Evolutionary conservation across 2,113 vertebrate species (phyloP).

Genomic region (Centropus bengalensis): DNA sequence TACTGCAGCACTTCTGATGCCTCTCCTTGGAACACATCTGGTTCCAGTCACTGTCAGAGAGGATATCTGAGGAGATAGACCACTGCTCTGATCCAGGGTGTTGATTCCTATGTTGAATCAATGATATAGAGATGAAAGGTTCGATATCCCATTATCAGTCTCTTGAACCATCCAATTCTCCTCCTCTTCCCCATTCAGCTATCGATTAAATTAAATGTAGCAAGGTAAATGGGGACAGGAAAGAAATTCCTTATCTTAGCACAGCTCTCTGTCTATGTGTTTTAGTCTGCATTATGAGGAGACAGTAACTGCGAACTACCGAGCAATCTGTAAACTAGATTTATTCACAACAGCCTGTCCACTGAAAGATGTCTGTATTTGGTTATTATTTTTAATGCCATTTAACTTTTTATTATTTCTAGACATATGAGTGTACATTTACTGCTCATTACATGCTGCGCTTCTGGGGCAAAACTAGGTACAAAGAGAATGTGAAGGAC

Average conservation of each 20-base stretch:
- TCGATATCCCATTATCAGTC: constrained; percentile 64
- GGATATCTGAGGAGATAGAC: constrained; percentile 18
- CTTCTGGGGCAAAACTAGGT: constrained; percentile 64
- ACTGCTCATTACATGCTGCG: constrained; percentile 72
- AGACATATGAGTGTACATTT: constrained; percentile 62
- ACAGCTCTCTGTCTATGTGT: constrained; percentile 3
- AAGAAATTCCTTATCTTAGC: constrained; percentile 52
- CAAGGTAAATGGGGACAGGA: constrained; percentile 46
- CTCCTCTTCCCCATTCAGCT: constrained; percentile 51
- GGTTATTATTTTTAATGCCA: constrained; percentile 32
- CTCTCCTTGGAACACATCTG: neutral
- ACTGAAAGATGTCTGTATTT: neutral
- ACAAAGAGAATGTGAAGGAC: constrained; percentile 75
- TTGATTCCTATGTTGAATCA: constrained; percentile 62
- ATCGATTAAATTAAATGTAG: constrained; percentile 65
- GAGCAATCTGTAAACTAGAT: neutral
- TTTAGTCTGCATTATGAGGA: constrained; percentile 16
- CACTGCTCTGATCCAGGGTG: constrained; percentile 49
- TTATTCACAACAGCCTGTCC: constrained; percentile 37
- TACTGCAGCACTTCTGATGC: neutral
- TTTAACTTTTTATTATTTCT: constrained; percentile 54
- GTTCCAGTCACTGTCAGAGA: neutral
- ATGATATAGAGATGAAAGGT: constrained; percentile 59
- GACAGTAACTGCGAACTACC: neutral
- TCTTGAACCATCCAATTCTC: constrained; percentile 59